Evolutionary conservation across 2,888 invertebrate species (phyloP), one percentile per base, ranked within the genome.

Genomic region (Crossocerus cetratus): DNA sequence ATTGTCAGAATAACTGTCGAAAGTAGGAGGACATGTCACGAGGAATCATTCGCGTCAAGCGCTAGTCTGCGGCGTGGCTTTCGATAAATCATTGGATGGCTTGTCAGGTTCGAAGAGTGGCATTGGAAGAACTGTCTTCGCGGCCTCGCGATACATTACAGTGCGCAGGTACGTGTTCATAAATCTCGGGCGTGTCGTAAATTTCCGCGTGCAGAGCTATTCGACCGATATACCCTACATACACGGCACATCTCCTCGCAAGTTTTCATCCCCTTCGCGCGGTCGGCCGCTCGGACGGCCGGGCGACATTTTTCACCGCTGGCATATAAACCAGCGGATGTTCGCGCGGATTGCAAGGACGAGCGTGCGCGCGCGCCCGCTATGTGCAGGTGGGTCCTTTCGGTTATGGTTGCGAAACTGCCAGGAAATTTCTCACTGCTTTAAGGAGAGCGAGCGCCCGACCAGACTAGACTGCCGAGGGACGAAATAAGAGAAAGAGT

Each of bases 341-440:
- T 18, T 70, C 54, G 67, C 44, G 66, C 49, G 59, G 63, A 54
- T 74, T 67, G 66, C 65, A 55, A 63, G 67, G 56, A 65, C 65
- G 32, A 32, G 32, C 32, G 32, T 32, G 32, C 32, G 32, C 11
- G 32, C 32, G 32, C 11, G 32, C 32, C 8, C 11, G 68, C 69
- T 76, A n/a, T 49, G 49, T 49, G 78, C 75, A 81, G 78, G 79
- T 76, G 76, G 70, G 56, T 76, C 72, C 81, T 70, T 70, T 69
- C 69, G n/a, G 61, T 56, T 65, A 71, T 67, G 55, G 55, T 69
- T 57, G 69, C 32, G 57, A 22, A 18, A 22, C 55, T 57, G 22
- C 57, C 60, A 64, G 20, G 76, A 74, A 80, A 77, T 77, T 67
- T 75, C 75, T 60, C 62, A 54, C n/a, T n/a, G n/a, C 55, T 71